Base-by-base conservation (phyloP, 2,888 invertebrate species). In the Aleiodes alternator region DNA sequence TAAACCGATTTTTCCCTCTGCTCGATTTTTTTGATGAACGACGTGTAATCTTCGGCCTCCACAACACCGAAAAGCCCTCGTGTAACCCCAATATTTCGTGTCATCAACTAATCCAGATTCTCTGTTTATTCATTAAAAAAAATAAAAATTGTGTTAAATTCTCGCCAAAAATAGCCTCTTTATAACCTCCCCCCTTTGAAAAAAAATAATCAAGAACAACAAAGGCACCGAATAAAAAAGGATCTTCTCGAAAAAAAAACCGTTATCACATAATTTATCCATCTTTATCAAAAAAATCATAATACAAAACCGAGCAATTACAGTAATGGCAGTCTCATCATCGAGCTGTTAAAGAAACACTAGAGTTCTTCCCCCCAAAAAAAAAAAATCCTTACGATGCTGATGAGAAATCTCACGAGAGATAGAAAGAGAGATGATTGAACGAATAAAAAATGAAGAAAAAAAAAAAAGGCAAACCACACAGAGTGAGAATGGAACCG, bases 241-340 rank as follows among this genome's bases (percentile, higher is more conserved):
- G 43, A 64, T 69, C 38, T 69, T 14, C 14, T n/a, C 11, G 34
- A 48, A 51, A 14, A 31, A 34, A 56, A 48, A 69, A 48, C 73
- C 73, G 73, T 73, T 73, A 73, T 69, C 56, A 68, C 56, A 73
- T 73, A 38, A 68, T 69, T 73, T 73, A 53, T 64, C 64, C 48
- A 31, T 69, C 43, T 69, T 57, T 29, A 38, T 57, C 48, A 57
- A 50, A 73, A 73, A 48, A 11, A 31, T 69, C 6, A 6, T 43
- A 64, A 68, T 69, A 69, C 57, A 73, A 23, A 51, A 56, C 43
- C 53, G 43, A 57, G 56, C 14, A 57, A 69, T 69, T 73, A 73
- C 73, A 29, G 73, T 73, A 73, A 73, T 73, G 16, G 48, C 38
- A 73, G 69, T 48, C 68, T 73, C 73, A 64, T 72, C 50, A 73